Evolutionary conservation across 2,888 invertebrate species (phyloP), one percentile per base, ranked within the genome.

Genomic region (Clanis bilineata): DNA sequence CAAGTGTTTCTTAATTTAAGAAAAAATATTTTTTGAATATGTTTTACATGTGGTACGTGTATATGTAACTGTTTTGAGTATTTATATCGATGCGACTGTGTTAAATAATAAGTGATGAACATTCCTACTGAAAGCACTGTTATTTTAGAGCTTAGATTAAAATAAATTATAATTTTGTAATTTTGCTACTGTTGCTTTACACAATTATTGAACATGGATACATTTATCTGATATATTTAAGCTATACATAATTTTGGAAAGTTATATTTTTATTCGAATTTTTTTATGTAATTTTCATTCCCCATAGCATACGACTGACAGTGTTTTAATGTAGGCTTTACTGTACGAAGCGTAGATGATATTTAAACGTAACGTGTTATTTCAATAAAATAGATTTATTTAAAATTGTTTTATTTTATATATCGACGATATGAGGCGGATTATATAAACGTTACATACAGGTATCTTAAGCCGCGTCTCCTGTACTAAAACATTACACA

Each of bases 41-140:
- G 9, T 32, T 51, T 51, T 41, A 18, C 6, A 51, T 51, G 10
- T 9, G 44, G 0, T 12, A 23, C 3, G 32, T 28, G 18, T 51
- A 47, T 47, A 28, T 51, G 7, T 23, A 47, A 47, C 15, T 32
- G 32, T 32, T 38, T 56, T 22, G 15, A 23, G 1, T 21, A 38
- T 56, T 4, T 38, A 38, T 38, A 38, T 22, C 4, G 6, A 38
- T 39, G 22, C n/a, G n/a, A 36, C 39, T 39, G 55, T 56, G 7
- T 38, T 47, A 39, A 12, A 15, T 22, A 32, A 15, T 41, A 69
- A 66, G 47, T 66, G 67, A 69, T 64, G 56, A 28, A 22, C 38
- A 45, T 32, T 38, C 21, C 36, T 54, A 54, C 36, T 38, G 36
- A 38, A 56, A 38, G 23, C 39, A 38, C 55, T 56, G n/a, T 55